These are phyloP conservation scores for Cryptophagus acutangulus DNA, from an alignment of 2,888 invertebrate genomes.

Conservation along the genomic window DNA sequence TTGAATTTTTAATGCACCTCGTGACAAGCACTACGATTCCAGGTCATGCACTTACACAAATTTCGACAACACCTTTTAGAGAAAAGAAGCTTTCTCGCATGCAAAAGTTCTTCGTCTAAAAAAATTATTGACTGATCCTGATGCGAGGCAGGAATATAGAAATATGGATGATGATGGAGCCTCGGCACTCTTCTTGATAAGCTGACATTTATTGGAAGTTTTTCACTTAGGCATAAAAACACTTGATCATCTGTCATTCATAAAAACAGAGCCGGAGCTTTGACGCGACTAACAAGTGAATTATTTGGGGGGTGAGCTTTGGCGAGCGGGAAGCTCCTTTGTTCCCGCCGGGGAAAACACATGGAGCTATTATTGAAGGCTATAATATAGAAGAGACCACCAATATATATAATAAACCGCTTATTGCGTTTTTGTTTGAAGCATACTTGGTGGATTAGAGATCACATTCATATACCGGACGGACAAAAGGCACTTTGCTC, in stretches of 20 bases:
- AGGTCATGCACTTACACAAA: conserved; percentile 10
- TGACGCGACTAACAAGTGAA: conserved; percentile 38
- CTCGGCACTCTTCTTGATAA: conserved; percentile 7
- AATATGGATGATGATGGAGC: background rate
- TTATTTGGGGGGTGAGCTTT: conserved; percentile 22
- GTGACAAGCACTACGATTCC: conserved; percentile 13
- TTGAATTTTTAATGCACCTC: conserved; percentile 33
- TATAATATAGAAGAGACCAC: conserved; percentile 16
- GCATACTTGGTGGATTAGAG: conserved; percentile 32
- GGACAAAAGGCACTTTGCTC: background rate
- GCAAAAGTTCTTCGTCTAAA: too few relatives aligned
- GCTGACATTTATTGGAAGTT: conserved; percentile 13
- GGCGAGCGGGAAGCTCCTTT: conserved; percentile 31
- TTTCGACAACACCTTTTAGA: conserved; percentile 7
- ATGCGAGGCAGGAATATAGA: background rate
- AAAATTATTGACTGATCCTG: too few relatives aligned
- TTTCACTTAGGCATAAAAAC: conserved; percentile 24
- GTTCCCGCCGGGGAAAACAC: conserved; percentile 31
- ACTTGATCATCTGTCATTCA: conserved; percentile 42
- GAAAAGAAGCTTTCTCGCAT: too few relatives aligned
- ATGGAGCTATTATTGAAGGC: conserved; percentile 24
- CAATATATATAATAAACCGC: conserved; percentile 41
- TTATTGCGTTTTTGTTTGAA: conserved; percentile 40
- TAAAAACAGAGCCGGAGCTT: conserved; percentile 33
- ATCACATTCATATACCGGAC: conserved; percentile 15